Base-by-base conservation (phyloP, 2,113 vertebrate genomes). In the Thunnus thynnus region DNA sequence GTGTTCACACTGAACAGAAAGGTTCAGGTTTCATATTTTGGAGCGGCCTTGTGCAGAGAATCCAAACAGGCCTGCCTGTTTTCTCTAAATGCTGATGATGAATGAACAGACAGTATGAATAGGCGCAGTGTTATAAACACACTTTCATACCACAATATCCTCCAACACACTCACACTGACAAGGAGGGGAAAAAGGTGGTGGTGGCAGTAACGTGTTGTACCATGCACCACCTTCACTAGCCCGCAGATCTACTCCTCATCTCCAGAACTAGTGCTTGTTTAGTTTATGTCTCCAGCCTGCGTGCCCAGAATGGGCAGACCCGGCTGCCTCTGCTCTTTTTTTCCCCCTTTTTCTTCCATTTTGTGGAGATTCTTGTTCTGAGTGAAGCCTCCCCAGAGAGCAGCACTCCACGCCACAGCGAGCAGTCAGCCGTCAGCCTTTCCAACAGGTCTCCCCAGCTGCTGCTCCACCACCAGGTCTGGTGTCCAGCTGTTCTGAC, bases 401-500 rank as follows among this genome's bases (percentile, higher is more conserved):
- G 80, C 85, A 76, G 12, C 44, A 64, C 69, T 89, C 64, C 78
- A 78, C 72, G 75, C 58, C 58, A 22, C 44, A 14, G 51, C 30
- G 72, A 83, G 64, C 50, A 62, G 72, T 89, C 71, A 84, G 83
- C 32, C 25, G 36, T 82, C 66, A 72, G 69, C 36, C 64, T 88
- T 90, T 91, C 82, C 89, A 81, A 16, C 54, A 61, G 77, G 58
- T 78, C 70, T 85, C 88, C 69, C 60, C 77, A 72, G 63, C 70
- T 72, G 82, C 69, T 63, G 32, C 60, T 13, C 56, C 57, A 46
- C 25, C 66, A 41, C n/a, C 69, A 65, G 80, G 86, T 92, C 94
- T 94, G 91, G 89, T 68, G 57, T 91, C 85, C 94, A 95, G 92
- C 93, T 95, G 93, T 90, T 82, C 62, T 8, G 22, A 83, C 46